Evolutionary conservation across 2,888 invertebrate species (phyloP).

Genomic region (Tenodera sinensis): DNA sequence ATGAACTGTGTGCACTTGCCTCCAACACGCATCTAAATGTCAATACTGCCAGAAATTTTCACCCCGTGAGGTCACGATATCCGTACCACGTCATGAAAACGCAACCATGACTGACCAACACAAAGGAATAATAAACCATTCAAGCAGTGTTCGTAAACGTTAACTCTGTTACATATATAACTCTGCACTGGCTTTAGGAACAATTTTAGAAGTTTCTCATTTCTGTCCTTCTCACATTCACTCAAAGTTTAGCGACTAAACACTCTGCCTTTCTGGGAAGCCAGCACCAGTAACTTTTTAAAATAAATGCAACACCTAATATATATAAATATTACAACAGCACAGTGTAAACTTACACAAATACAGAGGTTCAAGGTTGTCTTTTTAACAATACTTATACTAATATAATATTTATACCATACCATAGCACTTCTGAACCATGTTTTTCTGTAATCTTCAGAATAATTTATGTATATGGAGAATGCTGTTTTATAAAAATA

Average conservation of each 20-base stretch:
- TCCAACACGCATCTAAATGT: not conserved
- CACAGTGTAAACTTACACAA: not conserved
- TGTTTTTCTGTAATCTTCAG: not conserved
- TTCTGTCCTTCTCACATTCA: not conserved
- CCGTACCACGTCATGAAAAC: not conserved
- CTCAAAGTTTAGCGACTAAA: not conserved
- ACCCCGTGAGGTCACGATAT: not conserved
- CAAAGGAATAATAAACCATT: not conserved
- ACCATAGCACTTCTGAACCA: not conserved
- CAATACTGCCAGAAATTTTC: not conserved
- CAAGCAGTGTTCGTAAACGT: not conserved
- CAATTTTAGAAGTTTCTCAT: not conserved
- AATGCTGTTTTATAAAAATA: slow-evolving; percentile 14
- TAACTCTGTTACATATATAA: not conserved
- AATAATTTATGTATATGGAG: not conserved
- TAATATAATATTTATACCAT: not conserved
- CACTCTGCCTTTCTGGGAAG: not conserved
- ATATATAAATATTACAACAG: not conserved
- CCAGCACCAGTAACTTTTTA: slow-evolving; percentile 8
- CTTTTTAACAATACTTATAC: not conserved
- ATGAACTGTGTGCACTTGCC: not conserved
- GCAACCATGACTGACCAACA: not conserved
- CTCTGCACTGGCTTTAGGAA: not conserved
- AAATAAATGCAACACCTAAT: slow-evolving; percentile 15
- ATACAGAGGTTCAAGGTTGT: not conserved